These are phyloP conservation scores for Nothocercus nigrocapillus DNA, from an alignment of 2,113 vertebrate species.

Conservation along the genomic window DNA sequence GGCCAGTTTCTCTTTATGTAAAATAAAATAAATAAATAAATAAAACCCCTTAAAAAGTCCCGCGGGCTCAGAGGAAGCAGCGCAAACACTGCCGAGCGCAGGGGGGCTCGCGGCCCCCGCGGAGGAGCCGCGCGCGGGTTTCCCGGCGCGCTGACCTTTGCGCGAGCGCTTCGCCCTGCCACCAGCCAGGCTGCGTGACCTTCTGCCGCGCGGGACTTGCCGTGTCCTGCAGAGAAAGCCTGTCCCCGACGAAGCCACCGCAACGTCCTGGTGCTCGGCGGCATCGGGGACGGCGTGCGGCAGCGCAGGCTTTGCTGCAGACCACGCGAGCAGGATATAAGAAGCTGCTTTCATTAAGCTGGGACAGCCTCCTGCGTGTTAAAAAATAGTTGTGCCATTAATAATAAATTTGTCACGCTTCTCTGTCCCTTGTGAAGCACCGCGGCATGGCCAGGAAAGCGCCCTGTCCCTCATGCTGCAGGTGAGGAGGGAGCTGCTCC, in stretches of 20 bases:
- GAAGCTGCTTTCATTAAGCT: constrained; percentile 51
- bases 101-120: neutral
- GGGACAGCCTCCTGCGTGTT: constrained; percentile 28
- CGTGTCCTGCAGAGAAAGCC: constrained; percentile 31
- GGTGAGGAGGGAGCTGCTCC: neutral
- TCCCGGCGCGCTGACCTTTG: constrained; percentile 33
- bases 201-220: constrained; percentile 7
- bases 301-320: neutral
- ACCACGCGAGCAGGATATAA: constrained; percentile 14
- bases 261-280: neutral
- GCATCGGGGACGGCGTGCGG: neutral
- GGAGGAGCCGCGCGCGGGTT: neutral
- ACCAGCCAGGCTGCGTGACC: constrained; percentile 22
- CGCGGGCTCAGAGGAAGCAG: neutral
- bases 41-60: neutral
- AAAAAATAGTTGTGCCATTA: constrained; percentile 57
- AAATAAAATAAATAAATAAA: neutral
- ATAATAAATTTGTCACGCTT: constrained; percentile 63
- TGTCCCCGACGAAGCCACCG: fast-evolving
- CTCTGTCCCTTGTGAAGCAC: constrained; percentile 11
- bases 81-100: neutral
- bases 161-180: neutral
- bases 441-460: no score
- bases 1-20: neutral
- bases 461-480: neutral